Evolutionary conservation across 2,888 invertebrate species (phyloP).

Genomic region (Lycophotia porphyrea): DNA sequence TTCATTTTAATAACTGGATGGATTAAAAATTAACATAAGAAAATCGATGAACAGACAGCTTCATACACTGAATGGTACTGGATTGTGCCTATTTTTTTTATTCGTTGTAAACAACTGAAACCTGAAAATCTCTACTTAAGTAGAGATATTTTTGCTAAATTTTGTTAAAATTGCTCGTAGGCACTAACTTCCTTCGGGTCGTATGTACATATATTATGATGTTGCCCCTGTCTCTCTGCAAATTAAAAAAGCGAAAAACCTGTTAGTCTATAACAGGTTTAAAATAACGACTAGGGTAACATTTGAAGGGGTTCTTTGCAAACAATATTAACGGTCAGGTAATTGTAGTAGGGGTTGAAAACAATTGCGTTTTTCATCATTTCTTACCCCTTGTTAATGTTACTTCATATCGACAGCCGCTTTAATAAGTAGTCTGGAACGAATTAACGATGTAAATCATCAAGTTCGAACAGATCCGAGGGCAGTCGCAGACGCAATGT

Average conservation of each 20-base stretch:
- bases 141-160: too few relatives aligned
- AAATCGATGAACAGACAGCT: background rate
- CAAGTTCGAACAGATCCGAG: slow-evolving; percentile 1
- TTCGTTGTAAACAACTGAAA: background rate
- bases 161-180: background rate
- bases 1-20: background rate
- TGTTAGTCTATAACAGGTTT: slow-evolving; percentile 40
- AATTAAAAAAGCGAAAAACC: slow-evolving; percentile 30
- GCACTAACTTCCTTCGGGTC: slow-evolving; percentile 14
- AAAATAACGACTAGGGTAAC: slow-evolving; percentile 54
- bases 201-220: slow-evolving; percentile 5
- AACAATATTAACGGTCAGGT: slow-evolving; percentile 44
- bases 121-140: too few relatives aligned
- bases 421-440: slow-evolving; percentile 16
- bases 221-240: slow-evolving; percentile 27
- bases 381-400: slow-evolving; percentile 23
- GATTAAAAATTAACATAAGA: background rate
- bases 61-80: background rate
- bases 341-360: slow-evolving; percentile 30
- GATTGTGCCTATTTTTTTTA: background rate
- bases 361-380: slow-evolving; percentile 36
- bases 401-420: slow-evolving; percentile 1
- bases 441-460: background rate
- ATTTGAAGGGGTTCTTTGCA: slow-evolving; percentile 49
- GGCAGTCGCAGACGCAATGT: background rate